Conservation (phyloP, 2,797 vertebrate genomes). For the Diplodus puntazzo region DNA sequence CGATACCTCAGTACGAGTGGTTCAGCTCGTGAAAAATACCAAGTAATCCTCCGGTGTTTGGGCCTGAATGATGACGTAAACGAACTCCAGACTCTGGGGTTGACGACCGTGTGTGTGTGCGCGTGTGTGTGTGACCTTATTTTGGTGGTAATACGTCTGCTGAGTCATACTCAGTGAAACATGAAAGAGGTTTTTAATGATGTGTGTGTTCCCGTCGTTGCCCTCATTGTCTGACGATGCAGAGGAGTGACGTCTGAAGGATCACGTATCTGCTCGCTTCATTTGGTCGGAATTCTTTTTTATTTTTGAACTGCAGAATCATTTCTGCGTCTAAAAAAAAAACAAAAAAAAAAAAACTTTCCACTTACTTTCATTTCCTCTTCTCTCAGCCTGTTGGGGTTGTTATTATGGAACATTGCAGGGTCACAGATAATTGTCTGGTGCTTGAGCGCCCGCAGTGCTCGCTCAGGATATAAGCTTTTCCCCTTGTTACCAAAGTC, state of each 20-base stretch:
- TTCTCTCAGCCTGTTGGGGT: slow-evolving; percentile 40
- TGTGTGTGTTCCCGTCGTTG: slow-evolving; percentile 57
- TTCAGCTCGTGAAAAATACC: not conserved
- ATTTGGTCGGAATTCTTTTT: slow-evolving; percentile 35
- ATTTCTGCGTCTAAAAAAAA: slow-evolving; percentile 45
- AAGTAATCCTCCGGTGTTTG: not conserved
- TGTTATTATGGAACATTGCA: slow-evolving; percentile 77
- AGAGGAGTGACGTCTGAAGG: slow-evolving; percentile 41
- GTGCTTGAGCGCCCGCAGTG: slow-evolving; percentile 52
- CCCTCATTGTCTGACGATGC: slow-evolving; percentile 62
- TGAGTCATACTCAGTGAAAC: slow-evolving; percentile 40
- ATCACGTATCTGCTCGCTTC: slow-evolving; percentile 64
- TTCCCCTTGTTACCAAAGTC: slow-evolving; percentile 66
- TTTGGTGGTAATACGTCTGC: slow-evolving; percentile 13
- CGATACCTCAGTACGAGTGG: no score
- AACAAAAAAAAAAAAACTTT: slow-evolving; percentile 37
- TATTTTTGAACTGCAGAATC: slow-evolving; percentile 62
- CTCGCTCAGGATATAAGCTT: slow-evolving; percentile 69
- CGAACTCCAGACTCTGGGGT: slow-evolving; percentile 32
- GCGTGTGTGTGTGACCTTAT: slow-evolving; percentile 1
- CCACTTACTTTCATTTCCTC: slow-evolving; percentile 70
- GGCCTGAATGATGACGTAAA: slow-evolving; percentile 9
- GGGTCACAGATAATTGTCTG: slow-evolving; percentile 72
- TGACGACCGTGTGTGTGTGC: slow-evolving; percentile 11
- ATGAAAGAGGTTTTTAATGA: slow-evolving; percentile 52